Evolutionary conservation across 2,797 vertebrate genomes (phyloP).

Genomic region (Eulemur mongoz): DNA sequence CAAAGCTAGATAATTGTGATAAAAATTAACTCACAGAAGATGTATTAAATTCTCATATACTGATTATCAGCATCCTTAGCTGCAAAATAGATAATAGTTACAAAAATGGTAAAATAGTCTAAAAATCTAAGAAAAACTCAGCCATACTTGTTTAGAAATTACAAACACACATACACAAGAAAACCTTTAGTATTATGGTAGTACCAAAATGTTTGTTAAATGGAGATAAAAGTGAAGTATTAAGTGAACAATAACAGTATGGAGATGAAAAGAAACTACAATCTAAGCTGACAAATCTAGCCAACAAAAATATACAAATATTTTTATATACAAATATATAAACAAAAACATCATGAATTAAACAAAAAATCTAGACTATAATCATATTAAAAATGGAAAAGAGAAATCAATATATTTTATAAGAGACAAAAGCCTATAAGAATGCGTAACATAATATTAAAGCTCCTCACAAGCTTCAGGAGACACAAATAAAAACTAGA

Average conservation of each 20-base stretch:
- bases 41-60: neutral
- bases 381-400: constrained; percentile 31
- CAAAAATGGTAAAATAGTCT: constrained; percentile 32
- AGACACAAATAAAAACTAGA: constrained; percentile 25
- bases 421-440: neutral
- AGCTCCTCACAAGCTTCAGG: neutral
- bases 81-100: constrained; percentile 24
- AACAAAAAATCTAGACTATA: neutral
- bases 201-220: constrained; percentile 12
- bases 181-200: neutral
- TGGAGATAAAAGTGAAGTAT: neutral
- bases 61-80: neutral
- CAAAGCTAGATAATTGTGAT: constrained; percentile 12
- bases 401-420: neutral
- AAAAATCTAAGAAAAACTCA: neutral
- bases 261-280: constrained; percentile 1
- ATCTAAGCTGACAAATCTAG: constrained; percentile 2
- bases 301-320: neutral
- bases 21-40: constrained; percentile 34
- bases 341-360: constrained; percentile 21
- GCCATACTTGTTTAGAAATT: constrained; percentile 39
- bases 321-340: neutral
- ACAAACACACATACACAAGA: neutral
- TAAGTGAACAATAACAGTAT: constrained; percentile 13
- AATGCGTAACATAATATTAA: neutral